Evolutionary conservation across 2,113 vertebrate genomes (phyloP), one percentile per base, ranked within the genome.

Genomic region (Colius striatus): DNA sequence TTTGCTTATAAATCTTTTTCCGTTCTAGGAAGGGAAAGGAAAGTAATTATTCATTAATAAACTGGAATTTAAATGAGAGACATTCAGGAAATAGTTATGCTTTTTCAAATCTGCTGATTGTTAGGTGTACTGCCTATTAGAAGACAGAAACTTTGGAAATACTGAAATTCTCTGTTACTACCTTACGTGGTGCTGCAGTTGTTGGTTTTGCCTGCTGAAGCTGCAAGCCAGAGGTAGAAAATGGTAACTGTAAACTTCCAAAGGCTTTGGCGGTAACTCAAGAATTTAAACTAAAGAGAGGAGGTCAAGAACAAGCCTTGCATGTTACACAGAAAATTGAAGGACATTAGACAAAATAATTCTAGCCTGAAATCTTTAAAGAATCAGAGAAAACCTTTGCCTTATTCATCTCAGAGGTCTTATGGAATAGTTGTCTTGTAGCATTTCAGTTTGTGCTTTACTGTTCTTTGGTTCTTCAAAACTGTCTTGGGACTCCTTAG

Each of bases 81-180:
- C 18, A 25, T 34, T 84, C 18, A 53, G 62, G 41, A 84, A 72
- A 66, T 47, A 32, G 15, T 65, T 65, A 26, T 2, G 9, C 8
- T 51, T 84, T 80, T 81, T 50, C 16, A 26, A 0, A 63, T 80
- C 21, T 48, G 18, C 6, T 68, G 48, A 16, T 53, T 72, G 70
- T 84, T 84, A 80, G 41, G 54, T 43, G 13, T 47, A 34, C 51
- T 68, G 30, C 47, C 66, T 9, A 47, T 78, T 36, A 51, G 51
- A 76, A 84, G 53, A 57, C 61, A 79, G 34, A 80, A 55, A 25
- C 34, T 66, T 36, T 34, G 22, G 18, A 61, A 45, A 36, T 68
- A 51, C 15, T 77, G 84, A 93, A 82, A 62, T 82, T 93, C 65
- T 93, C 30, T 79, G 6, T 91, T 93, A 30, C 54, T 88, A 45